Evolutionary conservation across 2,888 invertebrate species (phyloP).

Genomic region (Lepidocyrtoides sp.): DNA sequence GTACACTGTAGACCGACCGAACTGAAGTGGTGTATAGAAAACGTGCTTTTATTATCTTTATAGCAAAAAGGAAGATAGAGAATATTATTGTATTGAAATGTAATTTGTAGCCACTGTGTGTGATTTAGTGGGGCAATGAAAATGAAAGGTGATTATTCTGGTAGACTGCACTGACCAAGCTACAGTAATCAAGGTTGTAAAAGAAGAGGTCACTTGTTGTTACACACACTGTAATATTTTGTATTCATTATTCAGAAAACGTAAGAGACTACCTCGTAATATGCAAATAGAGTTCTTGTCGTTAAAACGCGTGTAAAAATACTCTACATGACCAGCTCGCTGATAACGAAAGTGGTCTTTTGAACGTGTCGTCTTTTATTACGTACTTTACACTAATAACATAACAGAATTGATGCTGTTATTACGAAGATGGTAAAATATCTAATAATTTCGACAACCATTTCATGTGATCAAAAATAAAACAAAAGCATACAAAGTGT

Average conservation of each 20-base stretch:
- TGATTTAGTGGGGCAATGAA: constrained; percentile 55
- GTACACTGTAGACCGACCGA: neutral
- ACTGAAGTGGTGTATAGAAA: too few species aligned
- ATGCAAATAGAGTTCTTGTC: neutral
- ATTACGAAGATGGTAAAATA: neutral
- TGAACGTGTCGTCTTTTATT: neutral
- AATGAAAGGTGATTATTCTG: constrained; percentile 69
- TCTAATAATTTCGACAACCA: neutral
- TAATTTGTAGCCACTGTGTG: neutral
- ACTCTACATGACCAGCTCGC: neutral
- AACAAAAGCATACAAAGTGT: too few species aligned
- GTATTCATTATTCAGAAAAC: constrained; percentile 22
- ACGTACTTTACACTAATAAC: neutral
- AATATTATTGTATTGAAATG: neutral
- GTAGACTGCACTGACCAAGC: constrained; percentile 48
- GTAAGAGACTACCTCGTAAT: neutral
- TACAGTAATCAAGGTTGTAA: constrained; percentile 30
- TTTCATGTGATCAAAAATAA: constrained; percentile 17
- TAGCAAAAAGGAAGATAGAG: neutral
- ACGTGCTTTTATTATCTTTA: neutral
- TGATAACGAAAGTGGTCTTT: constrained; percentile 30
- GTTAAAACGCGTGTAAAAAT: constrained; percentile 13
- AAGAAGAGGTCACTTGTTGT: constrained; percentile 27
- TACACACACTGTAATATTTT: neutral
- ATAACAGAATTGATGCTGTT: constrained; percentile 1